These are phyloP conservation scores for Sphinx pinastri DNA, from an alignment of 2,888 invertebrate species.

Conservation along the genomic window DNA sequence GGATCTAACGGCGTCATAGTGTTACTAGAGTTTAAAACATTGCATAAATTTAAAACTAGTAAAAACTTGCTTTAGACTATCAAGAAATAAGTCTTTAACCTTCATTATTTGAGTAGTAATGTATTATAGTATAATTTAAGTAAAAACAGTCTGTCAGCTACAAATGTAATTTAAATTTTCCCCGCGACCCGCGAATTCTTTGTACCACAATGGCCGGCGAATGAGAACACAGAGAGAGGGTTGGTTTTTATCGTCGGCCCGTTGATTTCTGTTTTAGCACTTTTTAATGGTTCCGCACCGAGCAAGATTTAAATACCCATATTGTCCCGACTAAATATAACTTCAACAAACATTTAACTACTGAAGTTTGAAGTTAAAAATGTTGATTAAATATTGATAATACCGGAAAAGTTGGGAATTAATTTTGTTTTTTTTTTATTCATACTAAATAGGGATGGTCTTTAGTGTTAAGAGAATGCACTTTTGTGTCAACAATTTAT, in stretches of 20 bases:
- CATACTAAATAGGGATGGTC: no score
- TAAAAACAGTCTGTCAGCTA: background rate
- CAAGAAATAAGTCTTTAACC: background rate
- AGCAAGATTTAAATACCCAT: conserved; percentile 43
- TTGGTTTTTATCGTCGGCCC: conserved; percentile 58
- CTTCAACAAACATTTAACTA: conserved; percentile 2
- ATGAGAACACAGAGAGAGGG: conserved; percentile 22
- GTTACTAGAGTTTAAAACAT: no score
- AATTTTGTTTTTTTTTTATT: background rate
- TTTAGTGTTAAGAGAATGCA: no score
- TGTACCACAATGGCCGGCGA: conserved; percentile 5
- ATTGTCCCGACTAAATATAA: conserved; percentile 31
- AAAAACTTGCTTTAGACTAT: background rate
- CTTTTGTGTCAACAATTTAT: no score
- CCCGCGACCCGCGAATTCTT: background rate
- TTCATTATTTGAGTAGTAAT: no score
- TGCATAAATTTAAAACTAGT: no score
- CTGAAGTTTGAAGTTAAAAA: conserved; percentile 11
- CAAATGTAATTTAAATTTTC: background rate
- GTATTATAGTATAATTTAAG: no score
- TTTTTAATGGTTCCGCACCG: conserved; percentile 63
- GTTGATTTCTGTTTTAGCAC: conserved; percentile 72
- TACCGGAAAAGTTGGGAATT: background rate
- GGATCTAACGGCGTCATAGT: no score
- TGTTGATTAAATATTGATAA: background rate